Evolutionary conservation across 2,888 invertebrate genomes (phyloP).

Genomic region (Drosophila monieri): DNA sequence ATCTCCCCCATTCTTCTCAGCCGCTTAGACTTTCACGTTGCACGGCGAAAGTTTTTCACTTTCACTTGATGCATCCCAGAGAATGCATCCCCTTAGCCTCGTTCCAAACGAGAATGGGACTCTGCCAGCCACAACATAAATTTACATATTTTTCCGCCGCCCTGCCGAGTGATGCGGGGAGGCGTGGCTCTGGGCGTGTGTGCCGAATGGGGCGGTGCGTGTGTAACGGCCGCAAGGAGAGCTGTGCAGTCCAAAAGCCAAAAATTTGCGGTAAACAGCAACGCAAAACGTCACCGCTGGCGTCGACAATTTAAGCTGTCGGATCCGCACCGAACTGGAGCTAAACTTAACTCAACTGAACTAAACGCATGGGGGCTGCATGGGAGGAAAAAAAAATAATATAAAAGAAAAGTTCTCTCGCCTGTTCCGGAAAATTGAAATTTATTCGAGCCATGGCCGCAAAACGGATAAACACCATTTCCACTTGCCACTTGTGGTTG

Average conservation of each 20-base stretch:
- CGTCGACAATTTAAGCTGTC: conserved; percentile 74
- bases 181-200: neutral
- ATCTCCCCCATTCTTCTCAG: conserved; percentile 57
- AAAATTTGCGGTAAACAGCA: conserved; percentile 74
- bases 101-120: conserved; percentile 33
- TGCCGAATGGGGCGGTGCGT: conserved; percentile 4
- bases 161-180: conserved; percentile 13
- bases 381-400: conserved; percentile 6
- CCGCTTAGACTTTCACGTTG: conserved; percentile 66
- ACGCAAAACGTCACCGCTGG: conserved; percentile 32
- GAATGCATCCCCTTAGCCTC: conserved; percentile 19
- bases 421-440: conserved; percentile 69
- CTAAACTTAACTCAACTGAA: conserved; percentile 23
- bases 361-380: conserved; percentile 3
- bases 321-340: conserved; percentile 17
- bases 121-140: conserved; percentile 70
- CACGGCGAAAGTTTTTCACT: conserved; percentile 72
- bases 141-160: conserved; percentile 73
- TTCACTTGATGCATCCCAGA: conserved; percentile 67
- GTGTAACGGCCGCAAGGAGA: conserved; percentile 29
- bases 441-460: conserved; percentile 63
- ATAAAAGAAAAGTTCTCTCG: conserved; percentile 37
- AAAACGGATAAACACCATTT: conserved; percentile 73
- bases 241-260: conserved; percentile 68
- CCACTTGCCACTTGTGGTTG: conserved; percentile 67